phyloP scores from a whole-genome alignment of 2,113 vertebrate genomes.

The Camarhynchus parvulus region DNA sequence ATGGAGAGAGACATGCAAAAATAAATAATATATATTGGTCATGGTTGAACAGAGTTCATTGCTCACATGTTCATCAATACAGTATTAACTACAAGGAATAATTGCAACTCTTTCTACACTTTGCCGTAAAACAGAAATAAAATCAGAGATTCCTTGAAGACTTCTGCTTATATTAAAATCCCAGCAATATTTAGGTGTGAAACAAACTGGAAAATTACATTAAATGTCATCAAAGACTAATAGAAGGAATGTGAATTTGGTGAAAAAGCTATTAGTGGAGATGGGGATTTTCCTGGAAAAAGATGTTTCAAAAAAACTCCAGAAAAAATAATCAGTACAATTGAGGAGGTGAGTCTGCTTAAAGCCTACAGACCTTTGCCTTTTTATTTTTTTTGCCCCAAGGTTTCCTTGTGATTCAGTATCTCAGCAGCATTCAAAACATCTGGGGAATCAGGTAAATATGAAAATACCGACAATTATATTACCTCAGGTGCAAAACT shows the following conservation, averaged over 20 bases:
- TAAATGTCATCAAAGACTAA: not conserved
- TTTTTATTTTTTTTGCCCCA: not conserved
- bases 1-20: not conserved
- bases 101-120: not conserved
- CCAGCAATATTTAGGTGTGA: not conserved
- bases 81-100: not conserved
- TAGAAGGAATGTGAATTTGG: not conserved
- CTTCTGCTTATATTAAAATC: not conserved
- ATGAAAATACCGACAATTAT: not conserved
- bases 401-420: not conserved
- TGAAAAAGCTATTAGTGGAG: not conserved
- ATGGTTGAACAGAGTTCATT: not conserved
- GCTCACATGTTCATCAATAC: not conserved
- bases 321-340: not conserved
- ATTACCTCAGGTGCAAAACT: not conserved
- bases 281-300: not conserved
- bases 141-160: not conserved
- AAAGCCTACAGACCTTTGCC: not conserved
- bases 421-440: not conserved
- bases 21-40: not conserved
- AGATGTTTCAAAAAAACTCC: not conserved
- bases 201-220: not conserved
- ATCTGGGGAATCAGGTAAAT: not conserved
- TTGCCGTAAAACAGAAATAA: not conserved
- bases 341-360: not conserved